Evolutionary conservation across 2,113 vertebrate genomes (phyloP).

Genomic region (Coryphaenoides rupestris): DNA sequence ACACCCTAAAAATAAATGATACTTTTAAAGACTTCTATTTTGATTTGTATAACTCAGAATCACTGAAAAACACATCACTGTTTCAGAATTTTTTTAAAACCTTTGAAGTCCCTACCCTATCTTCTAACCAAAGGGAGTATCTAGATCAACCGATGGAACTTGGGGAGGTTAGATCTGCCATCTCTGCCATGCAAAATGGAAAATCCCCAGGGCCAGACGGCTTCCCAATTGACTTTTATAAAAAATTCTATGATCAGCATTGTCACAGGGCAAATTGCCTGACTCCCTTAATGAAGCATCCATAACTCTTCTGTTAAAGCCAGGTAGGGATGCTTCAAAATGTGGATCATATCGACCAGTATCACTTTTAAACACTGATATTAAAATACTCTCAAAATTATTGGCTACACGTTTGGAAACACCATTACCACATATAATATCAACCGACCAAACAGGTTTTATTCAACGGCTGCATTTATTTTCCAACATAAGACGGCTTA

Average conservation of each 20-base stretch:
- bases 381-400: constrained; percentile 10
- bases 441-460: constrained; percentile 15
- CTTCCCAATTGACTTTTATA: constrained; percentile 13
- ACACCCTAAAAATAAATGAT: no score
- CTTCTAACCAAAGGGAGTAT: no score
- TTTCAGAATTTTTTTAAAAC: no score
- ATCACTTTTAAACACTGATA: constrained; percentile 19
- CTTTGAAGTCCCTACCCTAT: no score
- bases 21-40: no score
- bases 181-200: no score
- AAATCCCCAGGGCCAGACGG: background rate
- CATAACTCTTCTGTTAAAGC: constrained; percentile 2
- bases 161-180: no score
- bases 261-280: constrained; percentile 1
- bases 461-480: constrained; percentile 13
- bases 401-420: constrained; percentile 12
- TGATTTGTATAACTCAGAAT: no score
- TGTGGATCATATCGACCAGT: constrained; percentile 18
- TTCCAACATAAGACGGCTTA: constrained; percentile 3
- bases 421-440: constrained; percentile 10
- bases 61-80: no score
- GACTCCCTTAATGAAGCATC: constrained; percentile 5
- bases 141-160: no score
- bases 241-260: background rate
- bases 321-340: constrained; percentile 9